These are phyloP conservation scores for Sebastes oblongus DNA, from an alignment of 2,797 vertebrate species.

Conservation along the genomic window DNA sequence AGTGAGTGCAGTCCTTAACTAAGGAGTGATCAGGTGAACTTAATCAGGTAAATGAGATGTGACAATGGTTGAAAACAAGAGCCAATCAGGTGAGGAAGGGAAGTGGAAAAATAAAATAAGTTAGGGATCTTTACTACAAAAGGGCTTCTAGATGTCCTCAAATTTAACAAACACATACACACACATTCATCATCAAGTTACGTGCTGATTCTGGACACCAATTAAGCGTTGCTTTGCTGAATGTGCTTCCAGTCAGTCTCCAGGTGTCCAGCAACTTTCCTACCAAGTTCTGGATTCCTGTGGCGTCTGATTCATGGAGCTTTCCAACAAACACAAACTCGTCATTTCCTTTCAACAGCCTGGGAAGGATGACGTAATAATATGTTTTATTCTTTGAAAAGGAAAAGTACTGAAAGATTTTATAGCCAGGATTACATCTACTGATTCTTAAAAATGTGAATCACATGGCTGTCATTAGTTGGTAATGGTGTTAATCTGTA, in stretches of 20 bases:
- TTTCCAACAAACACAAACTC: constrained; percentile 22
- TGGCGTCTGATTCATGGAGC: neutral
- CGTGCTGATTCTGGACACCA: constrained; percentile 35
- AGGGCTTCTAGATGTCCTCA: neutral
- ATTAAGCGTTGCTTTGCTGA: constrained; percentile 38
- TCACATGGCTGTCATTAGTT: neutral
- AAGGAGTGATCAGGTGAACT: neutral
- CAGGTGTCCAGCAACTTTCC: constrained; percentile 6
- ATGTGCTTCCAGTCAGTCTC: constrained; percentile 17
- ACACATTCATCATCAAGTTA: constrained; percentile 10
- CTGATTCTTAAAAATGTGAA: neutral
- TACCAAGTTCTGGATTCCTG: constrained; percentile 42
- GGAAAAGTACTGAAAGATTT: constrained; percentile 16
- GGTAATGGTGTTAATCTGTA: neutral
- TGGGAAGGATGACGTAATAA: neutral
- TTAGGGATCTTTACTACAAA: neutral
- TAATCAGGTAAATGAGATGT: neutral
- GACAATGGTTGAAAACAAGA: neutral
- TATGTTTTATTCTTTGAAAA: neutral
- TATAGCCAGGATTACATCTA: neutral
- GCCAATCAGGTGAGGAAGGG: neutral
- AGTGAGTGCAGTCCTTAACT: neutral
- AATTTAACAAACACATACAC: neutral
- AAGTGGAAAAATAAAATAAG: neutral
- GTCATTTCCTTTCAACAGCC: neutral